Evolutionary conservation across 1,140 invertebrate genomes (phyloP).

Genomic region (Solenopsis fugax): DNA sequence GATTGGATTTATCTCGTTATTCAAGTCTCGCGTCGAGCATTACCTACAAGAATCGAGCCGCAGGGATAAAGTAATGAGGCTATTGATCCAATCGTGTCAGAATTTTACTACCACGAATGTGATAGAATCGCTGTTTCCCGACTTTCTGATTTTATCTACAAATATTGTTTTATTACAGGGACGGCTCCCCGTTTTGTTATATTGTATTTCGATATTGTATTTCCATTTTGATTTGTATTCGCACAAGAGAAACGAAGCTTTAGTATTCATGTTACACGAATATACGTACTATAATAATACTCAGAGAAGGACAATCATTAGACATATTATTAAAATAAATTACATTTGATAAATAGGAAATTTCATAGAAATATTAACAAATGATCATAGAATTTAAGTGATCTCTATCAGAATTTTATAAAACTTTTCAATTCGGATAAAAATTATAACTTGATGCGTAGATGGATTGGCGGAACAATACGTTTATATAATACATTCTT

Average conservation of each 20-base stretch:
- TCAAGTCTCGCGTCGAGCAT: slow-evolving; percentile 50
- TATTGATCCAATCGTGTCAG: slow-evolving; percentile 61
- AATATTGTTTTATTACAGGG: slow-evolving; percentile 51
- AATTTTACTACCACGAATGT: slow-evolving; percentile 36
- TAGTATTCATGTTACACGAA: background rate
- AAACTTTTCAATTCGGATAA: background rate
- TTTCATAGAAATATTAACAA: slow-evolving; percentile 1
- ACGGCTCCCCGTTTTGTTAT: slow-evolving; percentile 2
- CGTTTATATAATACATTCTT: background rate
- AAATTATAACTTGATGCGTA: background rate
- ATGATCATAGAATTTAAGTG: background rate
- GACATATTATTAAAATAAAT: background rate
- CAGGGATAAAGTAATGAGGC: slow-evolving; percentile 56
- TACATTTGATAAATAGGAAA: background rate
- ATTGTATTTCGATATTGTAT: slow-evolving; percentile 23
- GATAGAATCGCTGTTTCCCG: slow-evolving; percentile 34
- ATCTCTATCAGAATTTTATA: background rate
- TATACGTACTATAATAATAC: slow-evolving; percentile 6
- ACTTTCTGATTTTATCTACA: slow-evolving; percentile 46
- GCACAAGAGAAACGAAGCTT: background rate
- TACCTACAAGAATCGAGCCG: slow-evolving; percentile 49
- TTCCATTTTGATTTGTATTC: slow-evolving; percentile 7
- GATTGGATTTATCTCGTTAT: slow-evolving; percentile 60
- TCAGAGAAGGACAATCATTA: background rate
- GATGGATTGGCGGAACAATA: background rate